Evolutionary conservation across 2,888 invertebrate genomes (phyloP).

Genomic region (Xanthorhoe spadicearia): DNA sequence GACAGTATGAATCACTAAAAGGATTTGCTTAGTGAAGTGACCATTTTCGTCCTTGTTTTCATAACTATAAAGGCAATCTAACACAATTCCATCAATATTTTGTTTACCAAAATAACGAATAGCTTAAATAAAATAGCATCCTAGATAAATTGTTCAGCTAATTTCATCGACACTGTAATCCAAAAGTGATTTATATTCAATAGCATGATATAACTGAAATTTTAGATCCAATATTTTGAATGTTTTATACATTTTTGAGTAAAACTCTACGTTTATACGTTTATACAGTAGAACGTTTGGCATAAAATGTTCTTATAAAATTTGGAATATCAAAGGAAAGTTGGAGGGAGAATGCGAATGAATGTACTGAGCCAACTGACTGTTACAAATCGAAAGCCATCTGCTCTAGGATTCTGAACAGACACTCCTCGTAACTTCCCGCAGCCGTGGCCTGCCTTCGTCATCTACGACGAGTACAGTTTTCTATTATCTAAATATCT

Average conservation of each 20-base stretch:
- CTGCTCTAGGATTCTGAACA: conserved; percentile 13
- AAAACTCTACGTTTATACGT: background rate
- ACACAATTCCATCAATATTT: background rate
- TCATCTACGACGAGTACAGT: conserved; percentile 5
- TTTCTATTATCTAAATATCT: conserved; percentile 7
- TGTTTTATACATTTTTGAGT: background rate
- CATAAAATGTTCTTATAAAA: background rate
- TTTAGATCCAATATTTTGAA: background rate
- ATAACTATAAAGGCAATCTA: background rate
- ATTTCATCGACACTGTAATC: background rate
- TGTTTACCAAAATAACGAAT: background rate
- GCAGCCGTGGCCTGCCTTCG: conserved; percentile 4
- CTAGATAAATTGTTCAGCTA: background rate
- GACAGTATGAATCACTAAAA: background rate
- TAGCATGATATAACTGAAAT: background rate
- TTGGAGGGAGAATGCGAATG: background rate
- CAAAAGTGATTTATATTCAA: conserved; percentile 1
- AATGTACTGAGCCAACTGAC: background rate
- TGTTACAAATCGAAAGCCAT: conserved; percentile 22
- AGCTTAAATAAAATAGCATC: background rate
- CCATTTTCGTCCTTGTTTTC: background rate
- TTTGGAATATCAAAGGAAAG: background rate
- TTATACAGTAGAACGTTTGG: background rate
- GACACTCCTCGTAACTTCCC: conserved; percentile 14
- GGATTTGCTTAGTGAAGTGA: background rate